phyloP scores from a whole-genome alignment of 2,888 invertebrate genomes.

The Drosophila sordidula region DNA sequence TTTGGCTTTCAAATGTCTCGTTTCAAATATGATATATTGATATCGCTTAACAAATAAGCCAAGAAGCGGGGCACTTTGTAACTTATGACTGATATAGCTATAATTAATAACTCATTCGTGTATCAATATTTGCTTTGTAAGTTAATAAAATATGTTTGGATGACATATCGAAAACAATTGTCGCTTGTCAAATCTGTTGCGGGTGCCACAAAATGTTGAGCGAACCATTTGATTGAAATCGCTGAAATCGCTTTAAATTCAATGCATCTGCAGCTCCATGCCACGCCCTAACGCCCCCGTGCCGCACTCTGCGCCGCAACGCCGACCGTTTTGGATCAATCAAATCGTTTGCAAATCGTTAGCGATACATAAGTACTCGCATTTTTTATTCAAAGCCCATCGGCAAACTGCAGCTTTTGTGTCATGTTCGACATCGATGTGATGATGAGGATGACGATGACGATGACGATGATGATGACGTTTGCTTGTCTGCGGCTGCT shows the following conservation, averaged over 20 bases:
- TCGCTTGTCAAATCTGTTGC: slow-evolving; percentile 53
- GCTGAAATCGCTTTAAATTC: slow-evolving; percentile 69
- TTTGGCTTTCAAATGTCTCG: too few species aligned
- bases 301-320: slow-evolving; percentile 7
- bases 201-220: slow-evolving; percentile 29
- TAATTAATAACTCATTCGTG: background rate
- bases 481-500: slow-evolving; percentile 37
- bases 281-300: slow-evolving; percentile 35
- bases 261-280: slow-evolving; percentile 64
- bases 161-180: slow-evolving; percentile 62
- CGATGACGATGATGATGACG: slow-evolving; percentile 27
- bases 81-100: slow-evolving; percentile 1
- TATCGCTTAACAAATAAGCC: background rate
- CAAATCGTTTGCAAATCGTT: slow-evolving; percentile 66
- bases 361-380: slow-evolving; percentile 45
- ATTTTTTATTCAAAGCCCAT: slow-evolving; percentile 77
- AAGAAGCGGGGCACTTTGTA: background rate
- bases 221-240: slow-evolving; percentile 55
- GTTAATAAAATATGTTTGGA: slow-evolving; percentile 23
- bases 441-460: slow-evolving; percentile 20
- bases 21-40: too few species aligned
- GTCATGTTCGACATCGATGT: slow-evolving; percentile 68
- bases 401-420: slow-evolving; percentile 77
- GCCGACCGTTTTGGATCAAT: slow-evolving; percentile 39
- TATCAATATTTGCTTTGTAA: slow-evolving; percentile 2